Evolutionary conservation across 2,113 vertebrate species (phyloP).

Genomic region (Gallinago jamesoni): DNA sequence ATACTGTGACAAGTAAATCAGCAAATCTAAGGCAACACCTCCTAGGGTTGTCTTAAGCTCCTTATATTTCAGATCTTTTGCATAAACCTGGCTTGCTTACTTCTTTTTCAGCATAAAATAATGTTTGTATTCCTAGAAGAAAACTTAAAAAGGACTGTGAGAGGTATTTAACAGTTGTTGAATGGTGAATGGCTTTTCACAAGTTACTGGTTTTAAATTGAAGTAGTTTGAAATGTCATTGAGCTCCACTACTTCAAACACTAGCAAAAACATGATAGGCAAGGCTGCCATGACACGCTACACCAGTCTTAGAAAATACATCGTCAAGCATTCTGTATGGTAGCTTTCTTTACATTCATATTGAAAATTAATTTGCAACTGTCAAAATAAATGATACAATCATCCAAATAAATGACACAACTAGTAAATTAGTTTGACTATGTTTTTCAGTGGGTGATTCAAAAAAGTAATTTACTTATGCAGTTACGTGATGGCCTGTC

Average conservation of each 20-base stretch:
- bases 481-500: background rate
- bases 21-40: background rate
- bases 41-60: background rate
- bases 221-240: background rate
- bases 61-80: background rate
- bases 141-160: background rate
- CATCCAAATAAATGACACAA: background rate
- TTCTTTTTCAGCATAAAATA: background rate
- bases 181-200: background rate
- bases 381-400: background rate
- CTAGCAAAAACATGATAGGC: background rate
- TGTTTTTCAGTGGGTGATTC: background rate
- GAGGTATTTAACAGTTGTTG: background rate
- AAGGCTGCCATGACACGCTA: background rate
- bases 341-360: background rate
- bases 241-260: background rate
- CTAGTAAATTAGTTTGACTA: background rate
- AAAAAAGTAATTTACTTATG: background rate
- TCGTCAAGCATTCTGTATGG: background rate
- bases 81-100: background rate
- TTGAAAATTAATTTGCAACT: background rate
- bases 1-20: background rate
- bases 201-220: background rate
- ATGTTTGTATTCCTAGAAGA: background rate
- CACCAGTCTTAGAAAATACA: background rate